Evolutionary conservation across 2,797 vertebrate species (phyloP), one percentile per base, ranked within the genome.

Genomic region (Hydrocynus forskahlii): DNA sequence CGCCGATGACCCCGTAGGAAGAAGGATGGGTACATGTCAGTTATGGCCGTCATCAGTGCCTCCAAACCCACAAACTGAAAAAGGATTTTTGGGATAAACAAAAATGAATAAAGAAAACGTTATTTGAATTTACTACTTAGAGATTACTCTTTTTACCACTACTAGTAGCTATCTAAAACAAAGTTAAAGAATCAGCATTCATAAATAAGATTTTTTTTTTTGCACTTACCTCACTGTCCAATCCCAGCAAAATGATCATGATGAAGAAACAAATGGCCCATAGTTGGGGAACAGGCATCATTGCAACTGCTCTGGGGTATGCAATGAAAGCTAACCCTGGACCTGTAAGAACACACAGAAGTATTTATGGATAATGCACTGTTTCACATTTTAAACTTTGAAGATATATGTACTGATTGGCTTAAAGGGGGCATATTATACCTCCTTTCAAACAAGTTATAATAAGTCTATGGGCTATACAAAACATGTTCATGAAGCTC

Each of bases 251-350:
- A 84, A 96, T 95, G 83, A 96, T 92, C 95, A 96, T 96, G 40
- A 94, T 1, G 64, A 96, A 96, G 85, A 96, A 96, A 80, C 90
- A 94, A 64, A 92, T 23, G 0, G 94, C 88, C 95, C 95, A 96
- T 14, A 96, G 74, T 76, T 95, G 95, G 80, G 95, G 92, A 63
- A 95, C 43, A 35, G 95, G 95, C 94, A 96, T 96, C 94, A 95
- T 94, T 73, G 95, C 88, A 0, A 95, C 93, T 0, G 95, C 95
- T 78, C 92, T 91, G 72, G 95, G 95, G 81, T 94, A 95, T 5
- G 93, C 95, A n/a, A 95, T 94, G 77, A 95, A 95, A 0, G 94
- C 95, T 88, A 95, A 87, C 12, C 95, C 95, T 50, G 95, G 95
- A 88, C 95, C 95, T 95, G 85, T 43, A 62, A 70, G 14, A 76